Evolutionary conservation across 1,140 invertebrate species (phyloP).

Genomic region (Dendrolimus punctatus): DNA sequence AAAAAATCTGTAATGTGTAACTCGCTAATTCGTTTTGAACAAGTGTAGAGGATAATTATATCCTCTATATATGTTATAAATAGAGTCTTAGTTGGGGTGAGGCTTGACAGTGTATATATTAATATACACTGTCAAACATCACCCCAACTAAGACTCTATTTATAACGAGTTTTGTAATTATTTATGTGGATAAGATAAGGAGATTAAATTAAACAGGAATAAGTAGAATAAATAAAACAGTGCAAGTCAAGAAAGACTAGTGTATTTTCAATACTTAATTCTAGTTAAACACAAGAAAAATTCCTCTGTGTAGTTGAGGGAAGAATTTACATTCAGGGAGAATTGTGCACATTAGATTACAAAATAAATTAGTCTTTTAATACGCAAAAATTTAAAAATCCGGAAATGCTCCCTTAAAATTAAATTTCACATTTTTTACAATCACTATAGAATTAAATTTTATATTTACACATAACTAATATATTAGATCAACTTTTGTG

Average conservation of each 20-base stretch:
- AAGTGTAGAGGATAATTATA: no score
- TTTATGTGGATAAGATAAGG: no score
- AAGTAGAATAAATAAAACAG: constrained; percentile 5
- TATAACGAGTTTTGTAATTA: no score
- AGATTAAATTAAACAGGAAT: no score
- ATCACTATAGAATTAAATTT: constrained; percentile 7
- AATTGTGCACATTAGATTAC: constrained; percentile 28
- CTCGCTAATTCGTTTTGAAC: no score
- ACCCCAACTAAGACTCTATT: no score
- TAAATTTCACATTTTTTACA: constrained; percentile 7
- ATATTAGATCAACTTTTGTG: constrained; percentile 5
- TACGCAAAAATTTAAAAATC: neutral
- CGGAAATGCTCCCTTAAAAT: no score
- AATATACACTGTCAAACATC: no score
- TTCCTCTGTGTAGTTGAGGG: constrained; percentile 30
- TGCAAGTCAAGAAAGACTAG: constrained; percentile 28
- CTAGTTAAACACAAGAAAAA: constrained; percentile 21
- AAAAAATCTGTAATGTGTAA: no score
- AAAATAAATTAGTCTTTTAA: constrained; percentile 8
- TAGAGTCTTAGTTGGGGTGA: no score
- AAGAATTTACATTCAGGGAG: constrained; percentile 21
- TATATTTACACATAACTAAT: neutral
- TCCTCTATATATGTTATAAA: no score
- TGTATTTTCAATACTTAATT: constrained; percentile 38
- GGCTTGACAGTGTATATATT: no score